Percentiles rank a stretch among this genome's conserved stretches.
Conservation (phyloP, 1,140 invertebrate genomes). For the Pinna nobilis region DNA sequence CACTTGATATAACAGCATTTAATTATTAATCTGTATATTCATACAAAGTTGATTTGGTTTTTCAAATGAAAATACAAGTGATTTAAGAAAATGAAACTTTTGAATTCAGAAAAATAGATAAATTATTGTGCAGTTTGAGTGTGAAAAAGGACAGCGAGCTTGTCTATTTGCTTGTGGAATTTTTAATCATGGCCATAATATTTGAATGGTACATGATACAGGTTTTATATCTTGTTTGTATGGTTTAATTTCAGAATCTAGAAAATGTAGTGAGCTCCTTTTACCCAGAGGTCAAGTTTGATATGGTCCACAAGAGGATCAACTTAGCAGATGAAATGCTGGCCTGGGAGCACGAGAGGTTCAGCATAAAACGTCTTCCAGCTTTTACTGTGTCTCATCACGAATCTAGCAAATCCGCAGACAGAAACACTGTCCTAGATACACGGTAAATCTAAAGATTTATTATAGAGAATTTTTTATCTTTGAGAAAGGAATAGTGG, state of each 20-base stretch:
- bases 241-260: constrained; percentile 53
- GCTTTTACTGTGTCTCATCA: constrained; percentile 93
- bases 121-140: no score
- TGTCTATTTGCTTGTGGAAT: neutral
- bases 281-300: constrained; percentile 78
- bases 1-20: no score
- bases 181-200: no score
- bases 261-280: constrained; percentile 58
- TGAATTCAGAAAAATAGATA: neutral
- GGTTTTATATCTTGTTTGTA: no score
- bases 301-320: constrained; percentile 96
- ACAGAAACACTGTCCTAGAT: constrained; percentile 74
- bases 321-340: constrained; percentile 95
- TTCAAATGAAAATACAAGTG: neutral
- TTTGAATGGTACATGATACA: no score
- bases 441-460: constrained; percentile 61
- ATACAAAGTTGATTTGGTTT: no score
- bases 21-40: no score
- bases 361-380: constrained; percentile 91
- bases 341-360: constrained; percentile 98
- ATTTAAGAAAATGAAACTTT: neutral
- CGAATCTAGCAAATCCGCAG: constrained; percentile 75
- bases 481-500: no score
- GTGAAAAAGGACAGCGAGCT: neutral
- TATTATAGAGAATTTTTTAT: constrained; percentile 9